These are phyloP conservation scores for Periophthalmus magnuspinnatus DNA, from an alignment of 2,797 vertebrate species.

Conservation along the genomic window DNA sequence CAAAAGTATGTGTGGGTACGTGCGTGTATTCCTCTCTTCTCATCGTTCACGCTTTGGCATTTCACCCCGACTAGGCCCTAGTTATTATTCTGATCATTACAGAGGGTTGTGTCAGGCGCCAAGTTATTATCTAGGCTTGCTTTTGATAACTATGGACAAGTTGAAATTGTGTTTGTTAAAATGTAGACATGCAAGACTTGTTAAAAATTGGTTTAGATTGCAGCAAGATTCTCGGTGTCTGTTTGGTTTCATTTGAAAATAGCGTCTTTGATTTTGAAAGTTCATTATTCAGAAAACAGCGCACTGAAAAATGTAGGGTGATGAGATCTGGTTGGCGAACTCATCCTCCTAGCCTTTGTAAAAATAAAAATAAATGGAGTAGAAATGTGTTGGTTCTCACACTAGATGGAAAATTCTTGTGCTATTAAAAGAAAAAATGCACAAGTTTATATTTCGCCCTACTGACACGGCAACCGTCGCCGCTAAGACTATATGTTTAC, in stretches of 20 bases:
- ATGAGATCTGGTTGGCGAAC: background rate
- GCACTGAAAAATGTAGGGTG: background rate
- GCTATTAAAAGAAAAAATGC: no score
- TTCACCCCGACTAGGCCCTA: conserved; percentile 37
- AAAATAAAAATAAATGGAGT: background rate
- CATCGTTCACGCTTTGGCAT: conserved; percentile 40
- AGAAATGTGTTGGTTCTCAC: background rate
- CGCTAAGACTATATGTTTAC: background rate
- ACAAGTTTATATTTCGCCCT: no score
- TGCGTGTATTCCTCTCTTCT: conserved; percentile 10
- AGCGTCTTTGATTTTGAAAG: background rate
- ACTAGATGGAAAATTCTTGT: no score
- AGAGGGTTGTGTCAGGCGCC: conserved; percentile 18
- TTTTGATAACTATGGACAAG: conserved; percentile 24
- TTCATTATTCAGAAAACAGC: background rate
- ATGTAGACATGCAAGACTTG: background rate
- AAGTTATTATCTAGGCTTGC: conserved; percentile 20
- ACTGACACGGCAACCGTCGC: background rate
- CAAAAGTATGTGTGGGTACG: conserved; percentile 35
- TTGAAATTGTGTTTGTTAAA: conserved; percentile 10
- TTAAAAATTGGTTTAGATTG: background rate
- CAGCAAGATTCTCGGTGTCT: background rate
- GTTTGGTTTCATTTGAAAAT: background rate
- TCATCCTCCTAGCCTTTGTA: background rate
- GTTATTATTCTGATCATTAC: conserved; percentile 60